Percentiles rank a stretch among this genome's conserved stretches.
phyloP scores from a whole-genome alignment of 2,888 invertebrate genomes.

The Drosophila nr. perissopoda region DNA sequence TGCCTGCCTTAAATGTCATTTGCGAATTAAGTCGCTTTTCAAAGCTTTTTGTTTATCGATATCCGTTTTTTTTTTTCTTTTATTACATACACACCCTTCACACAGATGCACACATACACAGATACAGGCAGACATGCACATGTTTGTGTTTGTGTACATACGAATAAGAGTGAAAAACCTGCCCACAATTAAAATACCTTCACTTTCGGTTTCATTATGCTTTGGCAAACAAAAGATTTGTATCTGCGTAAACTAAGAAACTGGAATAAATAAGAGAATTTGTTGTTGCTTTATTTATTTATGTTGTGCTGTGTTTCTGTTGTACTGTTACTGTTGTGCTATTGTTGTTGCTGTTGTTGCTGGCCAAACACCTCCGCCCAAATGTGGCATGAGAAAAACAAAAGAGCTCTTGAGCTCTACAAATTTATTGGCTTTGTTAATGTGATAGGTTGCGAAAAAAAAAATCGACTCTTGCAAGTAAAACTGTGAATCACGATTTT shows the following conservation, averaged over 20 bases:
- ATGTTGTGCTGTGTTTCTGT: constrained; percentile 4
- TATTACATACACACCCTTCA: constrained; percentile 5
- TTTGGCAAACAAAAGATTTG: constrained; percentile 63
- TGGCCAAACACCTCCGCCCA: constrained; percentile 65
- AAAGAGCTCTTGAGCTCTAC: constrained; percentile 55
- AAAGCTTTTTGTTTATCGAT: constrained; percentile 18
- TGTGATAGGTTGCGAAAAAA: constrained; percentile 49
- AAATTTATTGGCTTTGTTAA: constrained; percentile 63
- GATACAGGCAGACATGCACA: not conserved
- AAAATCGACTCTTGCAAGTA: constrained; percentile 28
- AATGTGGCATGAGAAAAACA: constrained; percentile 61
- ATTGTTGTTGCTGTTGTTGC: constrained; percentile 17
- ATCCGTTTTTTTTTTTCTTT: constrained; percentile 29
- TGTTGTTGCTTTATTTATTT: constrained; percentile 50
- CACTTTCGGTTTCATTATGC: constrained; percentile 70
- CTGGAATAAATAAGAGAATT: constrained; percentile 64
- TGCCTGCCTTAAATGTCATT: constrained; percentile 3
- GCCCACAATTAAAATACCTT: constrained; percentile 70
- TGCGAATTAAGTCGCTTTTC: constrained; percentile 5
- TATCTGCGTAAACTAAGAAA: constrained; percentile 61
- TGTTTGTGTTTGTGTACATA: constrained; percentile 3
- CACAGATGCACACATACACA: not conserved
- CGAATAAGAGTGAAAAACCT: constrained; percentile 55
- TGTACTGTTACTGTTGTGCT: not conserved
- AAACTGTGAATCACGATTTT: constrained; percentile 73